Conservation (phyloP, 2,888 invertebrate genomes). For the Cantharis lateralis region DNA sequence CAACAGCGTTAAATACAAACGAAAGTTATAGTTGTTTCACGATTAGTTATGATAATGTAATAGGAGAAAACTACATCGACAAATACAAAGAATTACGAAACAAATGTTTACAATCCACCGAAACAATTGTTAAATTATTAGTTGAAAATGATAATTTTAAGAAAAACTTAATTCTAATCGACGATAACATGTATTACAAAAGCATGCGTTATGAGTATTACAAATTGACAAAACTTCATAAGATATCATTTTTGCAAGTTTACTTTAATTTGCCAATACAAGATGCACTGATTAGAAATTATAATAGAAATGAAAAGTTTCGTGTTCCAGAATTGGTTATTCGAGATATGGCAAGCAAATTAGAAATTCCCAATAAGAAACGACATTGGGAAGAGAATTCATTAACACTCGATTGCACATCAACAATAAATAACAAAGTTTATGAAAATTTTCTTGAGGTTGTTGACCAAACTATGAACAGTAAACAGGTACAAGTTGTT, state of each 20-base stretch:
- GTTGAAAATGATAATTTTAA: not conserved
- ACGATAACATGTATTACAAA: constrained; percentile 35
- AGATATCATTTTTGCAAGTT: constrained; percentile 31
- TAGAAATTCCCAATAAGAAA: constrained; percentile 22
- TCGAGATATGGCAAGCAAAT: constrained; percentile 23
- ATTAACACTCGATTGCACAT: constrained; percentile 15
- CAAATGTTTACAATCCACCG: constrained; percentile 13
- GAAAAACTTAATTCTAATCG: constrained; percentile 24
- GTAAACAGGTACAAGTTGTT: constrained; percentile 4
- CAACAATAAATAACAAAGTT: constrained; percentile 2
- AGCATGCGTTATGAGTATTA: constrained; percentile 34
- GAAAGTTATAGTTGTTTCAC: constrained; percentile 7
- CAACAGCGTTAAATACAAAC: not conserved
- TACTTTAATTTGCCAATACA: constrained; percentile 27
- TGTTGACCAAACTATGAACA: constrained; percentile 15
- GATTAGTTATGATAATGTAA: constrained; percentile 26
- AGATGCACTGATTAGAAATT: constrained; percentile 26
- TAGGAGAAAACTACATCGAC: constrained; percentile 2
- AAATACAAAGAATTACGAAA: constrained; percentile 21
- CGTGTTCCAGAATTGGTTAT: constrained; percentile 24
- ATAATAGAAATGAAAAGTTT: constrained; percentile 4
- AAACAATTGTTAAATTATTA: constrained; percentile 9
- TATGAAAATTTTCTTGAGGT: constrained; percentile 9
- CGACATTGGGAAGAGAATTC: constrained; percentile 18
- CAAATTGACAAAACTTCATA: constrained; percentile 20